phyloP scores from a whole-genome alignment of 2,888 invertebrate genomes.

The Sarcophaga caerulescens region DNA sequence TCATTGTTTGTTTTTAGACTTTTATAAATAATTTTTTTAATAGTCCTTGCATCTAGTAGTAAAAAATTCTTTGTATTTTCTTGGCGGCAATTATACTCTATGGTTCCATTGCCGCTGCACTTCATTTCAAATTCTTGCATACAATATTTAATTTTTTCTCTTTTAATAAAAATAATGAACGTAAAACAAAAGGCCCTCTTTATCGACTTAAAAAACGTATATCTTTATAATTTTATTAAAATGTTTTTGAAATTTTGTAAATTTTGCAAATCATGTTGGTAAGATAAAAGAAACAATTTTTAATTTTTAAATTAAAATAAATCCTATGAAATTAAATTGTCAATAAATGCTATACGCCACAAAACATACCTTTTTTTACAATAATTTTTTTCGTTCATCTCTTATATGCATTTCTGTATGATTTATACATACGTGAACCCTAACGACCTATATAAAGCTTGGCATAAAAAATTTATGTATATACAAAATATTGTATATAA shows the following conservation, averaged over 20 bases:
- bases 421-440: slow-evolving; percentile 41
- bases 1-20: slow-evolving; percentile 40
- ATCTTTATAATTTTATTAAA: slow-evolving; percentile 44
- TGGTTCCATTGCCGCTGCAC: slow-evolving; percentile 59
- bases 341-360: neutral
- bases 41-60: slow-evolving; percentile 65
- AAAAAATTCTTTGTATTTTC: slow-evolving; percentile 63
- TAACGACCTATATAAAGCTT: slow-evolving; percentile 56
- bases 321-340: neutral
- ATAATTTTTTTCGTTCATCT: neutral
- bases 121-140: slow-evolving; percentile 47
- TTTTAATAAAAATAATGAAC: slow-evolving; percentile 17
- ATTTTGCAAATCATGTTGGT: slow-evolving; percentile 34
- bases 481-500: slow-evolving; percentile 35
- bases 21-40: slow-evolving; percentile 25
- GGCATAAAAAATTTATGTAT: slow-evolving; percentile 28
- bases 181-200: slow-evolving; percentile 10
- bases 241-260: slow-evolving; percentile 43
- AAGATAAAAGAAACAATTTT: neutral
- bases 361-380: neutral
- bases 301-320: slow-evolving; percentile 3
- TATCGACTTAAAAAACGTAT: slow-evolving; percentile 37
- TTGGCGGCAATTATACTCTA: slow-evolving; percentile 68
- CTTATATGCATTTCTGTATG: neutral
- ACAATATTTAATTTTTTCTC: neutral